Conservation (phyloP, 2,113 vertebrate genomes). For the Pluvialis apricaria region DNA sequence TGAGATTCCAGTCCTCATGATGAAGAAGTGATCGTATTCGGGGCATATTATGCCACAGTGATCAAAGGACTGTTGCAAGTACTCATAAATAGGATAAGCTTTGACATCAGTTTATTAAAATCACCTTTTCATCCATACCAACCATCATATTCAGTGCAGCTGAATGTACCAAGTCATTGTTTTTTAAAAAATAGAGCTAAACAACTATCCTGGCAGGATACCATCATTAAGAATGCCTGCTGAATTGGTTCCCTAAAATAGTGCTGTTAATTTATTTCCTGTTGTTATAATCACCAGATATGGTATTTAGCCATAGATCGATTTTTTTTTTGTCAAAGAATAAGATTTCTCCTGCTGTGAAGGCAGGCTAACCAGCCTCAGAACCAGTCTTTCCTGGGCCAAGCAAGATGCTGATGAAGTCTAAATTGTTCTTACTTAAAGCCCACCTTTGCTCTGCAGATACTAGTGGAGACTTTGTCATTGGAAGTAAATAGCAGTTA, state of each 20-base stretch:
- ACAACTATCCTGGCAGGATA: not conserved
- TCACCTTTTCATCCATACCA: not conserved
- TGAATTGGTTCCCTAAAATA: not conserved
- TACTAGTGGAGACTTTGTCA: not conserved
- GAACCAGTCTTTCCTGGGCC: not conserved
- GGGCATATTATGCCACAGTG: not conserved
- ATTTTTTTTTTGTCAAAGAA: not conserved
- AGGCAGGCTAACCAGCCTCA: not conserved
- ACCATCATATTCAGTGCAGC: not conserved
- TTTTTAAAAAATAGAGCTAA: not conserved
- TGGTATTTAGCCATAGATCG: not conserved
- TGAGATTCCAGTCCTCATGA: not conserved
- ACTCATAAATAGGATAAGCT: not conserved
- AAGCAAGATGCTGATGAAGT: not conserved
- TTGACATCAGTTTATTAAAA: not conserved
- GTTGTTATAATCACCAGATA: not conserved
- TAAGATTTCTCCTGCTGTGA: conserved; percentile 1
- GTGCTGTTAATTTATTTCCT: conserved; percentile 1
- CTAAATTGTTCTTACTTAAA: not conserved
- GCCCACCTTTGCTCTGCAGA: not conserved
- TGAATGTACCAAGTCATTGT: not conserved
- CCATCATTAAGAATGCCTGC: not conserved
- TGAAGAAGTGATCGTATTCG: not conserved
- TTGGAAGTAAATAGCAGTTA: not conserved
- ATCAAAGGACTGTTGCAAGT: not conserved